Percentiles rank a stretch among this genome's conserved stretches.
phyloP scores from a whole-genome alignment of 2,888 invertebrate genomes.

The Stenolophus ochropezus region DNA sequence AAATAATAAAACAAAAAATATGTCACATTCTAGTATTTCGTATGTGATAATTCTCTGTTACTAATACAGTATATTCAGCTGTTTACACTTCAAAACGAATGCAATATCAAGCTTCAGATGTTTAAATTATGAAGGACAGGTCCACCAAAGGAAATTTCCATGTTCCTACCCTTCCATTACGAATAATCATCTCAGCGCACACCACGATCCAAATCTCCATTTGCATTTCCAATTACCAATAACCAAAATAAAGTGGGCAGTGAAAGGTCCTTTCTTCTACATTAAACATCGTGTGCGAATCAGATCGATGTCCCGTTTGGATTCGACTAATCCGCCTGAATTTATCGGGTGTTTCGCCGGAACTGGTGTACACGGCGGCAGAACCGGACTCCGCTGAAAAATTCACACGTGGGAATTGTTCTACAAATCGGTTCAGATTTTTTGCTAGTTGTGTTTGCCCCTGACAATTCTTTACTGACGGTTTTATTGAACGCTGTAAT shows the following conservation, averaged over 20 bases:
- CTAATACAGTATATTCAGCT: too few relatives aligned
- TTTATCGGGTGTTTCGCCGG: slow-evolving; percentile 41
- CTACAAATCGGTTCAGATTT: too few relatives aligned
- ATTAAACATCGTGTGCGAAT: slow-evolving; percentile 46
- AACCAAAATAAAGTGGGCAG: slow-evolving; percentile 45
- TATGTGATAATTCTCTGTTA: too few relatives aligned
- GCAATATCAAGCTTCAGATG: too few relatives aligned
- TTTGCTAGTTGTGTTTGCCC: too few relatives aligned
- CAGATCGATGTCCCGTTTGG: slow-evolving; percentile 40
- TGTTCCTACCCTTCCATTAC: not conserved
- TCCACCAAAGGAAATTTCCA: not conserved
- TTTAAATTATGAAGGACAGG: not conserved
- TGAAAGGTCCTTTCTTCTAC: slow-evolving; percentile 52
- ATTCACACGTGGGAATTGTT: not conserved
- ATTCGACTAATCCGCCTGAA: slow-evolving; percentile 42
- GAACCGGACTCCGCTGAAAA: not conserved
- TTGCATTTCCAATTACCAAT: slow-evolving; percentile 54
- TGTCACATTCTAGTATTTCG: too few relatives aligned
- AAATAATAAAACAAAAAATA: too few relatives aligned
- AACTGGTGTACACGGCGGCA: not conserved
- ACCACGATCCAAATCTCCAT: slow-evolving; percentile 23
- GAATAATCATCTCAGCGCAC: not conserved
- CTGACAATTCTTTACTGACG: too few relatives aligned
- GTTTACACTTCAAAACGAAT: too few relatives aligned
- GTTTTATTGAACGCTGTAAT: too few relatives aligned